Evolutionary conservation across 2,888 invertebrate species (phyloP).

Genomic region (Netelia fuscicornis): DNA sequence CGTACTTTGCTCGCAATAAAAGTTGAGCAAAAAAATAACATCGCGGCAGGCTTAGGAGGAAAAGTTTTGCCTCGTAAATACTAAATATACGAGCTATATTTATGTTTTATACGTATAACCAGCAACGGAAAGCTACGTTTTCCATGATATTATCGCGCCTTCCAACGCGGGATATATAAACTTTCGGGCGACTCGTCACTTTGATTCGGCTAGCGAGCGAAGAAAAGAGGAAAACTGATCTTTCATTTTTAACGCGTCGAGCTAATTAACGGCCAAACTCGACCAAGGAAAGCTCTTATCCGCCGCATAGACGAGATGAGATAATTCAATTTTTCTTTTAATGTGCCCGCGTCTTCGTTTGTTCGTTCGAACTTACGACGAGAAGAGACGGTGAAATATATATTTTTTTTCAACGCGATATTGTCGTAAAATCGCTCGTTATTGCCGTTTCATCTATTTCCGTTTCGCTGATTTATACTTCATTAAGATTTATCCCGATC

Average conservation of each 20-base stretch:
- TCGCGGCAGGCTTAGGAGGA: conserved; percentile 48
- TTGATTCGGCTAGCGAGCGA: conserved; percentile 23
- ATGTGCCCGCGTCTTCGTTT: conserved; percentile 55
- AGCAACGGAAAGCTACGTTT: conserved; percentile 74
- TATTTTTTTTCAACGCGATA: neutral
- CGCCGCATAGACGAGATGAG: conserved; percentile 49
- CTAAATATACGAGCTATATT: conserved; percentile 60
- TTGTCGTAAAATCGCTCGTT: conserved; percentile 63
- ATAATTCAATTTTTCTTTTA: conserved; percentile 65
- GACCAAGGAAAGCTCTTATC: conserved; percentile 70
- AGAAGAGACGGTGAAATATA: conserved; percentile 38
- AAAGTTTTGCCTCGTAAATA: conserved; percentile 69
- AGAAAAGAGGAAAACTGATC: conserved; percentile 42
- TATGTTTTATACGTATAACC: neutral
- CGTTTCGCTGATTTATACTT: conserved; percentile 49
- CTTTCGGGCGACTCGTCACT: conserved; percentile 56
- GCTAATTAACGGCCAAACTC: conserved; percentile 73
- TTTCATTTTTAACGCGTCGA: conserved; percentile 70
- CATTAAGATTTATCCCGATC: conserved; percentile 41
- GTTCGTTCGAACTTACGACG: conserved; percentile 56
- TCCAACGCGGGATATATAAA: conserved; percentile 42
- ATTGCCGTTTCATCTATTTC: conserved; percentile 38
- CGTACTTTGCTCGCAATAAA: conserved; percentile 77
- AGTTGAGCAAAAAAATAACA: conserved; percentile 55
- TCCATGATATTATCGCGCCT: conserved; percentile 75